These are phyloP conservation scores for Telenomus remus DNA, from an alignment of 1,140 invertebrate species.

Conservation along the genomic window DNA sequence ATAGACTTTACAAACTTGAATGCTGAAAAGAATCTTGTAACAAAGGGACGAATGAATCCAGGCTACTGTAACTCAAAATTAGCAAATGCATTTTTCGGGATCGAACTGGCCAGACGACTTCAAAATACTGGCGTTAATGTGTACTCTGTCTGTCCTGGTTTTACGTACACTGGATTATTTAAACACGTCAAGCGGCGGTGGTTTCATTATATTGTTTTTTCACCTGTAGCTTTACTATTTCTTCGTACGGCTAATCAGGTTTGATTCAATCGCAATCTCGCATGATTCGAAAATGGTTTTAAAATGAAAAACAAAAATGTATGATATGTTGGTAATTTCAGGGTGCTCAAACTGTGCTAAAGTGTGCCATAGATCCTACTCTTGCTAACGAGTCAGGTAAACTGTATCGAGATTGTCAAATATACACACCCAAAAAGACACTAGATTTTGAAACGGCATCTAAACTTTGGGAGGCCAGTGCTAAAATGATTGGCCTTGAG, in stretches of 20 bases:
- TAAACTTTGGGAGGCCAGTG: slow-evolving; percentile 84
- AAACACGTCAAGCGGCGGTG: slow-evolving; percentile 81
- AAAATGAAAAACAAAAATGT: not conserved
- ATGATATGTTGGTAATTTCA: slow-evolving; percentile 63
- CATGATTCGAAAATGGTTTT: slow-evolving; percentile 6
- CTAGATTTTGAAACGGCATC: slow-evolving; percentile 79
- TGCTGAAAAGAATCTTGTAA: slow-evolving; percentile 75
- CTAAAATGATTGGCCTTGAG: slow-evolving; percentile 71
- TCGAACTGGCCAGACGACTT: slow-evolving; percentile 78
- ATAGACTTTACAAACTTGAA: slow-evolving; percentile 86
- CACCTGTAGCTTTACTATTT: slow-evolving; percentile 82
- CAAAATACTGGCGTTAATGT: slow-evolving; percentile 80
- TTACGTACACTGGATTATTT: slow-evolving; percentile 86
- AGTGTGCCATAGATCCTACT: slow-evolving; percentile 82
- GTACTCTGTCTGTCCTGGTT: slow-evolving; percentile 88
- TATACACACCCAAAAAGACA: slow-evolving; percentile 79
- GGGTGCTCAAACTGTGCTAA: slow-evolving; percentile 86
- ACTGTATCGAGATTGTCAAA: slow-evolving; percentile 84
- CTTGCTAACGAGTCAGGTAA: slow-evolving; percentile 80
- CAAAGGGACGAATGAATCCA: slow-evolving; percentile 77
- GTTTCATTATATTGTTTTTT: slow-evolving; percentile 83
- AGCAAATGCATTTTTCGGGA: slow-evolving; percentile 83
- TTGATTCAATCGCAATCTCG: slow-evolving; percentile 59
- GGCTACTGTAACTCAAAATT: slow-evolving; percentile 89
- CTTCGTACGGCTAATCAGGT: slow-evolving; percentile 85